Conservation (phyloP, 2,888 invertebrate species). For the Parasteatoda lunata region DNA sequence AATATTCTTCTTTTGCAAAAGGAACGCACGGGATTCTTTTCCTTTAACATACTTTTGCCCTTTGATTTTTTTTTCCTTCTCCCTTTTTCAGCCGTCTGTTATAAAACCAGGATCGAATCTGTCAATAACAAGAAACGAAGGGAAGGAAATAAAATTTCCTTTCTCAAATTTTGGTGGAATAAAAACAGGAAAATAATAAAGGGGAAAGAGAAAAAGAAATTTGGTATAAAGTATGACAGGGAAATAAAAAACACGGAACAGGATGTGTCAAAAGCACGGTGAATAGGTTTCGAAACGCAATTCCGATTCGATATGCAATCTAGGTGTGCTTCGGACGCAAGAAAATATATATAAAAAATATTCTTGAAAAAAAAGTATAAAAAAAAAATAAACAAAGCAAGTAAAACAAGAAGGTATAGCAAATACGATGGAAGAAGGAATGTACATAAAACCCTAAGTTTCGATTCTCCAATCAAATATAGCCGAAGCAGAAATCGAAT, state of each 20-base stretch:
- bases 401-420: background rate
- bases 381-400: background rate
- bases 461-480: conserved; percentile 30
- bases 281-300: conserved; percentile 30
- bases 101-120: conserved; percentile 28
- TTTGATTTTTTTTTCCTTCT: too few species aligned
- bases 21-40: too few species aligned
- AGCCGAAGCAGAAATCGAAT: conserved; percentile 30
- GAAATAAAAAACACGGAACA: background rate
- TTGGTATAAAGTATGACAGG: background rate
- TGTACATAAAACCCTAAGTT: conserved; percentile 25
- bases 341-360: background rate
- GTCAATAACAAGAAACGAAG: conserved; percentile 18
- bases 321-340: background rate
- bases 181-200: conserved; percentile 1
- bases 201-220: background rate
- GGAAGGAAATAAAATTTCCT: too few species aligned
- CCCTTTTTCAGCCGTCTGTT: too few species aligned
- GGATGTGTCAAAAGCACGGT: conserved; percentile 37
- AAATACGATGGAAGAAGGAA: conserved; percentile 14
- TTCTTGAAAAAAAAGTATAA: background rate
- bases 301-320: conserved; percentile 39
- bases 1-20: too few species aligned
- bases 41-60: too few species aligned
- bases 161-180: background rate